A percentile compares a stretch with the other conserved stretches of the same genome.
These are phyloP conservation scores for Dendrocincla fuliginosa DNA, from an alignment of 2,797 vertebrate genomes.

Conservation along the genomic window DNA sequence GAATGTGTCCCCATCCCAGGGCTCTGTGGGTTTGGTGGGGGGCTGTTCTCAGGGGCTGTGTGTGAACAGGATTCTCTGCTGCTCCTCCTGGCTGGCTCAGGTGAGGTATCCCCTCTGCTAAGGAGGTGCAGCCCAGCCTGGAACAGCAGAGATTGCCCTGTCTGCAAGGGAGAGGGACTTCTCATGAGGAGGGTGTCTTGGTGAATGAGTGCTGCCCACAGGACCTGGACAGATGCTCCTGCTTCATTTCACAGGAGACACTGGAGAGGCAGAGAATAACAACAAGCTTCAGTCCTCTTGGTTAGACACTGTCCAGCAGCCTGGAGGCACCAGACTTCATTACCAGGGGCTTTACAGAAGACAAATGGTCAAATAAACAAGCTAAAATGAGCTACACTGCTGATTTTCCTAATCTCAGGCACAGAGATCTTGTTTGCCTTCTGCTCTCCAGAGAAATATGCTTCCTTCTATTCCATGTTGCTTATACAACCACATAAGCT, in stretches of 20 bases:
- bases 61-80: neutral
- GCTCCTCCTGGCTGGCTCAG: neutral
- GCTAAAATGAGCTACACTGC: neutral
- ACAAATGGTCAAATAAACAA: neutral
- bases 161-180: neutral
- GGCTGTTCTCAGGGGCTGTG: fast-evolving
- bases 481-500: neutral
- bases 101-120: neutral
- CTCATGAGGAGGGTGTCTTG: neutral
- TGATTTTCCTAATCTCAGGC: neutral
- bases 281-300: neutral
- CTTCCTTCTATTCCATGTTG: neutral
- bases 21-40: fast-evolving
- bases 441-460: neutral
- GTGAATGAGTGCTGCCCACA: neutral
- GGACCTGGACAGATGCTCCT: neutral
- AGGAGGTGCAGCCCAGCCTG: neutral
- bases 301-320: neutral
- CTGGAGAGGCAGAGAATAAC: neutral
- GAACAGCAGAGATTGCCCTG: neutral
- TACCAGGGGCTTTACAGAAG: neutral
- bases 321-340: neutral
- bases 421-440: neutral
- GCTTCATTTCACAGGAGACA: neutral
- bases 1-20: neutral